These are phyloP conservation scores for Leptarthrus brevirostris DNA, from an alignment of 2,888 invertebrate genomes.

Conservation along the genomic window DNA sequence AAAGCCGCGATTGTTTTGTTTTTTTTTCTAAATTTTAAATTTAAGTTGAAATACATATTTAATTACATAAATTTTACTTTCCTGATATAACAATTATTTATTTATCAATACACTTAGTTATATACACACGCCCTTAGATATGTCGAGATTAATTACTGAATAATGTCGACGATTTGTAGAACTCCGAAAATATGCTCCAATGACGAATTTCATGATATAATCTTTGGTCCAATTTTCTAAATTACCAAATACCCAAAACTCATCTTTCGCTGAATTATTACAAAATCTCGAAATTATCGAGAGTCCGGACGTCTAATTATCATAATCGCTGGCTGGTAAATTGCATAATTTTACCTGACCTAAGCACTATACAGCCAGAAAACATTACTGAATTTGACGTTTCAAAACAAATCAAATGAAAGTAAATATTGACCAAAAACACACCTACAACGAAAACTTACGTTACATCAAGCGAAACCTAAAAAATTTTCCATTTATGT, in stretches of 20 bases:
- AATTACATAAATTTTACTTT: too few relatives aligned
- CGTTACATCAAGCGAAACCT: not conserved
- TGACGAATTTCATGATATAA: constrained; percentile 5
- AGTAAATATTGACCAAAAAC: not conserved
- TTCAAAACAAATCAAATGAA: not conserved
- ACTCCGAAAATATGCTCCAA: too few relatives aligned
- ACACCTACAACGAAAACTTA: not conserved
- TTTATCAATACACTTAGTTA: too few relatives aligned
- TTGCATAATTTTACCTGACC: constrained; percentile 19
- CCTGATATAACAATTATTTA: too few relatives aligned
- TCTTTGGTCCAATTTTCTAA: not conserved
- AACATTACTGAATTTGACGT: not conserved
- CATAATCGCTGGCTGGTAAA: not conserved
- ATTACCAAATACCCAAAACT: constrained; percentile 37
- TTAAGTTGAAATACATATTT: too few relatives aligned
- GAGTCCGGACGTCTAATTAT: constrained; percentile 16
- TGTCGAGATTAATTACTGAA: too few relatives aligned
- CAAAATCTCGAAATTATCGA: constrained; percentile 22
- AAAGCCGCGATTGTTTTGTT: too few relatives aligned
- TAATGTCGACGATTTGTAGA: too few relatives aligned
- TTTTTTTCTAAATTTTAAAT: too few relatives aligned
- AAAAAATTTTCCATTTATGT: not conserved
- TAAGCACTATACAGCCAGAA: not conserved
- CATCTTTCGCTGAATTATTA: constrained; percentile 5
- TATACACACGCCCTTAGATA: too few relatives aligned